These are phyloP conservation scores for Scaptomyza graminum DNA, from an alignment of 1,140 invertebrate species.

Conservation along the genomic window DNA sequence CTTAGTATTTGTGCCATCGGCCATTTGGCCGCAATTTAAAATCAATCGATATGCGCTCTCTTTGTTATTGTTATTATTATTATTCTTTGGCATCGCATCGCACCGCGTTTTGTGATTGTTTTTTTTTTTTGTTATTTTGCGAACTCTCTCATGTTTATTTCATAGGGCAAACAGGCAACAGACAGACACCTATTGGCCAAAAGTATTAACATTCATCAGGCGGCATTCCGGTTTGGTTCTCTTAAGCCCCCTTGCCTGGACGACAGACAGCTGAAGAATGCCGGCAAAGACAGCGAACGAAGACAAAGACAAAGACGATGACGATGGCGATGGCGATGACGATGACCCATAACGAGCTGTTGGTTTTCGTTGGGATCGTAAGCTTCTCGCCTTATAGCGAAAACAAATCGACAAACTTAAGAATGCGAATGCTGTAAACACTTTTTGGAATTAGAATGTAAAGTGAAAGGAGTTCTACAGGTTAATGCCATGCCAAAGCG, in stretches of 20 bases:
- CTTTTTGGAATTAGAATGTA: conserved; percentile 78
- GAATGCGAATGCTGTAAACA: conserved; percentile 75
- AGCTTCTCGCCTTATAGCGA: conserved; percentile 33
- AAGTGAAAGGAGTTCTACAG: conserved; percentile 80
- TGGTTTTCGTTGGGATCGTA: conserved; percentile 28
- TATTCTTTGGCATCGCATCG: conserved; percentile 1
- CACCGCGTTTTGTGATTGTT: background rate
- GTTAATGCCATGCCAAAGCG: conserved; percentile 67
- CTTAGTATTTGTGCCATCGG: conserved; percentile 65
- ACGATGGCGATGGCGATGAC: conserved; percentile 7
- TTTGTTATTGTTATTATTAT: background rate
- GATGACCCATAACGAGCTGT: conserved; percentile 51
- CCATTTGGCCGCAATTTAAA: conserved; percentile 64
- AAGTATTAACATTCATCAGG: conserved; percentile 69
- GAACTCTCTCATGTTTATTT: conserved; percentile 35
- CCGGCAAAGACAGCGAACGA: conserved; percentile 24
- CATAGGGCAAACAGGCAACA: conserved; percentile 26
- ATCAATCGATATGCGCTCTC: conserved; percentile 49
- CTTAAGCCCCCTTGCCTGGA: conserved; percentile 20
- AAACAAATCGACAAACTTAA: conserved; percentile 49
- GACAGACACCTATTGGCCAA: conserved; percentile 37
- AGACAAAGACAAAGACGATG: conserved; percentile 24
- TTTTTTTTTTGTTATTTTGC: conserved; percentile 2
- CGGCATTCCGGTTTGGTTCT: conserved; percentile 67
- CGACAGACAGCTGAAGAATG: conserved; percentile 48